Evolutionary conservation across 2,797 vertebrate species (phyloP), one percentile per base, ranked within the genome.

Genomic region (Pitangus sulphuratus): DNA sequence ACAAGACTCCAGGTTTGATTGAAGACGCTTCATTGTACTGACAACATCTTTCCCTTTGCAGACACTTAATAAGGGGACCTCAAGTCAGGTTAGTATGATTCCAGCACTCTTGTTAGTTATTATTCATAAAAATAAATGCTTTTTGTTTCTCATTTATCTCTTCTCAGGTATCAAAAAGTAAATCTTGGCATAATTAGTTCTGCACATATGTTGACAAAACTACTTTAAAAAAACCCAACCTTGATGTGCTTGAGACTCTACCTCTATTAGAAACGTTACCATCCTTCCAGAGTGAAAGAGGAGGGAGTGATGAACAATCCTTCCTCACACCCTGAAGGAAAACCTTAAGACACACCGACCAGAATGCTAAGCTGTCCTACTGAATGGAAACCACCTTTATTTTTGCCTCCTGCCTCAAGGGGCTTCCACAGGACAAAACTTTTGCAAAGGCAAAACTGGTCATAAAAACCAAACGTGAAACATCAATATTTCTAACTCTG

Each of bases 221-320:
- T 37, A 50, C 25, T 6, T 16, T 44, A 74, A 84, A 57, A 53
- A 11, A 10, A 21, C 3, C 6, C 12, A 0, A 1, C 0, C 21
- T 35, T 81, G 26, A 56, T n/a, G 28, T 40, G 45, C 40, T 6
- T 35, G 42, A 65, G 70, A 90, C 39, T 10, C 30, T 71, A 54
- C 18, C 21, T 10, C 56, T 81, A 65, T 1, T 24, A 61, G 50
- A 82, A 88, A 79, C 0, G 0, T 31, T 65, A 42, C 19, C 6
- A 53, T 19, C 20, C 25, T 12, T 12, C 65, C 60, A 39, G 82
- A 53, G 40, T 26, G n/a, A n/a, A 68, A 70, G 30, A 69, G 11
- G 15, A 87, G 12, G 18, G 25, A 50, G 10, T 21, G 30, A 50
- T 15, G 35, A 62, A 13, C 6, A 69, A 50, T 53, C 19, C 28